Base-by-base conservation (phyloP, 2,113 vertebrate genomes). In the Dicentrarchus labrax region DNA sequence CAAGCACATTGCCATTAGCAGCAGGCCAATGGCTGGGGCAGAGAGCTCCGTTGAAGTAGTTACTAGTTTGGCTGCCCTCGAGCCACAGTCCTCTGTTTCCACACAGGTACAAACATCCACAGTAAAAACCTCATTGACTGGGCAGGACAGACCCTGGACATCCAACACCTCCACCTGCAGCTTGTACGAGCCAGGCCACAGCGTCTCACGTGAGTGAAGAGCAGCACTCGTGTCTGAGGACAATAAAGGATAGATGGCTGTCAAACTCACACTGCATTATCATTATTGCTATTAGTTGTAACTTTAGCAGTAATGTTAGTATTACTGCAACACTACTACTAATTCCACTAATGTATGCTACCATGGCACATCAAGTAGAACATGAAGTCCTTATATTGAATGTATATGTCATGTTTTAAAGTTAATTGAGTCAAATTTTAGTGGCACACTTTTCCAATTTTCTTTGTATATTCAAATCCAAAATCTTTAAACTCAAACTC, bases 1-100 rank as follows among this genome's bases (percentile, higher is more conserved):
- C 84, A 96, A 72, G 89, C 86, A 96, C 75, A 85, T 78, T 84
- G 74, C 95, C 92, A 0, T 88, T 77, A 97, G 75, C 82, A 97
- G 83, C 41, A 96, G 86, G 22, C 94, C 93, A 39, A 97, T 94
- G 56, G 95, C 96, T 75, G 95, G 41, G 22, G 77, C 65, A 0
- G 95, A 93, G 1, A 97, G 84, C 4, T 92, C 84, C 4, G 91
- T 69, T 3, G 82, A 83, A 13, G 57, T 16, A 6, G 8, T 8
- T 11, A 0, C 2, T 10, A 10, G 17, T 59, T 3, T 56, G 2
- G 43, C 64, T 22, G 36, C 0, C n/a, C 0, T 82, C 1, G 0
- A 0, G n/a, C 11, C 16, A 62, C 95, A 95, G 36, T 22, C 50
- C 1, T 50, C 53, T 10, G 5, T 82, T 22, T 81, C 65, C 24